Evolutionary conservation across 2,888 invertebrate genomes (phyloP).

Genomic region (Chrysotoxum bicinctum): DNA sequence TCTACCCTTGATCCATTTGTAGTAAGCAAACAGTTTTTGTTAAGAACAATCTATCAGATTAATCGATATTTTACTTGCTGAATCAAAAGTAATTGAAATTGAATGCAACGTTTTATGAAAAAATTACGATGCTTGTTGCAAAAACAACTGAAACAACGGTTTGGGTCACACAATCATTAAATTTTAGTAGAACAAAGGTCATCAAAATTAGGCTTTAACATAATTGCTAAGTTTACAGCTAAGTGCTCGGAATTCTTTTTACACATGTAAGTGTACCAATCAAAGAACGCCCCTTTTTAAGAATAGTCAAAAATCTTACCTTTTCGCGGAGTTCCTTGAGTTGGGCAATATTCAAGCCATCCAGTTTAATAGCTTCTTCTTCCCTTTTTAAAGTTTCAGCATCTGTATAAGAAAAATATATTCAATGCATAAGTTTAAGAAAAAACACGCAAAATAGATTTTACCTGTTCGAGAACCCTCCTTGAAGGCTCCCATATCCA

Average conservation of each 20-base stretch:
- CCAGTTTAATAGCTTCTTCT: slow-evolving; percentile 97
- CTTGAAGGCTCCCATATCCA: slow-evolving; percentile 90
- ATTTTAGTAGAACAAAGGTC: not conserved
- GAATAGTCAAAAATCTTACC: slow-evolving; percentile 74
- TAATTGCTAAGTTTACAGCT: not conserved
- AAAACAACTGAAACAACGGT: not conserved
- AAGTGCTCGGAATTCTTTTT: not conserved
- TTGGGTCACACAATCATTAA: not conserved
- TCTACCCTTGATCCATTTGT: not conserved
- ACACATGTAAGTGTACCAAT: not conserved
- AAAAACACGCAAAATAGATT: slow-evolving; percentile 29
- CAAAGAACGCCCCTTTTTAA: slow-evolving; percentile 34
- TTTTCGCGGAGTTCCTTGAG: slow-evolving; percentile 94
- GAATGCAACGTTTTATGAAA: not conserved
- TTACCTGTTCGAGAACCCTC: slow-evolving; percentile 95
- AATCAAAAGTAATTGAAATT: not conserved
- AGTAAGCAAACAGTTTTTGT: not conserved
- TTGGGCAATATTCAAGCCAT: slow-evolving; percentile 96
- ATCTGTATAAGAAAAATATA: slow-evolving; percentile 83
- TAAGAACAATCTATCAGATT: not conserved
- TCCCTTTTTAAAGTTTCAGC: slow-evolving; percentile 95
- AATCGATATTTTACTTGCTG: not conserved
- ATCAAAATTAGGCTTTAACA: not conserved
- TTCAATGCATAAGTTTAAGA: not conserved
- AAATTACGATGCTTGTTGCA: not conserved